Evolutionary conservation across 2,113 vertebrate species (phyloP).

Genomic region (Takifugu bimaculatus): DNA sequence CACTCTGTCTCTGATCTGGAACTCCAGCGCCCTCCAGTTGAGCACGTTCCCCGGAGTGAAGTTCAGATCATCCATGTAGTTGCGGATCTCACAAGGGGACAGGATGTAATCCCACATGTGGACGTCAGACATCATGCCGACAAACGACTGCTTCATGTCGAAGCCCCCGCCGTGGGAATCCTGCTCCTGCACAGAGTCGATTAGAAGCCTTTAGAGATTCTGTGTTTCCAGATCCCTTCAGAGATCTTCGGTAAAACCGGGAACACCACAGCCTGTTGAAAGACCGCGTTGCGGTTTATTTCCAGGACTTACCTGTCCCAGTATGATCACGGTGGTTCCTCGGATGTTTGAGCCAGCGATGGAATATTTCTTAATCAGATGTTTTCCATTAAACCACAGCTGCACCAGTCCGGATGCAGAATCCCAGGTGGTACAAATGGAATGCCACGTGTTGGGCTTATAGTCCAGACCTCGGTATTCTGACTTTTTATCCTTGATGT

Average conservation of each 20-base stretch:
- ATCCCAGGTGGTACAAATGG: conserved; percentile 62
- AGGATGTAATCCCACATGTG: conserved; percentile 65
- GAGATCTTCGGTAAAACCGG: too few species aligned
- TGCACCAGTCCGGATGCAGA: conserved; percentile 45
- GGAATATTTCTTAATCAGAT: conserved; percentile 19
- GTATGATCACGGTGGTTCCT: conserved; percentile 17
- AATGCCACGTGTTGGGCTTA: conserved; percentile 57
- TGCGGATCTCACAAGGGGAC: conserved; percentile 45
- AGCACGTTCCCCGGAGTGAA: conserved; percentile 58
- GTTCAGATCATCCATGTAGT: conserved; percentile 14
- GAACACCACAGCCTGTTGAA: too few species aligned
- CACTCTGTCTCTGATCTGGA: conserved; percentile 14
- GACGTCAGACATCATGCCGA: conserved; percentile 57
- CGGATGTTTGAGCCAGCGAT: background rate
- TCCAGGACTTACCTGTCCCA: conserved; percentile 56
- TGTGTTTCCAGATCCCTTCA: too few species aligned
- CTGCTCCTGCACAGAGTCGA: conserved; percentile 44
- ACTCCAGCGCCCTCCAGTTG: conserved; percentile 53
- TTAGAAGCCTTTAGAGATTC: too few species aligned
- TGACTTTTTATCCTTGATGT: background rate
- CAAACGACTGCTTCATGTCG: conserved; percentile 38
- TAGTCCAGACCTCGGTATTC: conserved; percentile 29
- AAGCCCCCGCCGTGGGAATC: conserved; percentile 49
- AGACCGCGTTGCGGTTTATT: background rate
- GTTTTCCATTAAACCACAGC: conserved; percentile 55